Evolutionary conservation across 1,140 invertebrate genomes (phyloP), one percentile per base, ranked within the genome.

Genomic region (Euschistus heros): DNA sequence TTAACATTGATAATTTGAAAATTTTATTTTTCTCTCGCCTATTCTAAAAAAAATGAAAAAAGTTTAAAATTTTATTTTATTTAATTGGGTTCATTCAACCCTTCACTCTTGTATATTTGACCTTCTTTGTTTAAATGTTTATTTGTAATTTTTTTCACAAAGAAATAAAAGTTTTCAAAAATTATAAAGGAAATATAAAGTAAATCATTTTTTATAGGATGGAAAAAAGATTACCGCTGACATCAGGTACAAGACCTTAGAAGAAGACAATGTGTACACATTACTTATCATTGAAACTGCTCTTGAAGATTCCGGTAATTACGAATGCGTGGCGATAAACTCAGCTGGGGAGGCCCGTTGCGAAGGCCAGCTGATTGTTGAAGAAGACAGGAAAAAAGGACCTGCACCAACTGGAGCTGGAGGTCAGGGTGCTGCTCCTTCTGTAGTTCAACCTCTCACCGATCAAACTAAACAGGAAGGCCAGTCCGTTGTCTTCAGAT

Each of bases 241-340:
- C 73, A 91, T 89, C 50, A 84, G 89, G 64, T 91, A 92, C 75
- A 93, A 94, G 74, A 89, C 88, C 65, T 73, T 94, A 26, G 89
- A 94, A 76, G 91, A 94, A 76, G 92, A 94, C 68, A 89, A 87
- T 69, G 83, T 82, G 0, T 89, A 88, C 72, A 94, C 91, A 1
- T 77, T 97, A 26, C 75, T 94, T 47, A 90, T 97, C 54, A 81
- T 92, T 30, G 91, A 94, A 77, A 86, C 90, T 0, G 81, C 86
- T 66, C 81, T 85, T 1, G 89, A 92, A 74, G 93, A 97, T 75
- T 84, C 84, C 4, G 92, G 89, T 15, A 87, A 88, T 74, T 96
- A 95, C 71, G 91, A 94, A 76, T 93, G 91, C 74, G 92, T 96
- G 14, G 92, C 91, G 2, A 88, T 95, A 26, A 96, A 95, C 73